Percentiles rank a stretch among this genome's conserved stretches.
Evolutionary conservation across 37 sponge, comb jelly and placozoan genomes (phyloP).

Genomic region (Theonella swinhoei): DNA sequence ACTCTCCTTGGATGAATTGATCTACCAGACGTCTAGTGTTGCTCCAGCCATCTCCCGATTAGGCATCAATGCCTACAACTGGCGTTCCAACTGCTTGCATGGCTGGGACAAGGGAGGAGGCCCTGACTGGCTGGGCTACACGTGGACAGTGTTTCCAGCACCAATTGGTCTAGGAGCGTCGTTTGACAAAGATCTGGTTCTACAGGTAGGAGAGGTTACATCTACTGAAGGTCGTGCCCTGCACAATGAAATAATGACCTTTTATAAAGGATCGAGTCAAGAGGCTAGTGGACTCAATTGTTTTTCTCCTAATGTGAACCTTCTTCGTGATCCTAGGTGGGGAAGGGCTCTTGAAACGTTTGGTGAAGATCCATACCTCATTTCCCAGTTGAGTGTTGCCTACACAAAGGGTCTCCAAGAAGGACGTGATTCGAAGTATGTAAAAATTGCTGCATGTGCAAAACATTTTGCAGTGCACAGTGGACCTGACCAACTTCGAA

Average conservation of each 20-base stretch:
- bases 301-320: slow-evolving; percentile 70
- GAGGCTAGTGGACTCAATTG: slow-evolving; percentile 67
- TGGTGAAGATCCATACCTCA: slow-evolving; percentile 49
- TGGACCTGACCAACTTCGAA: slow-evolving; percentile 38
- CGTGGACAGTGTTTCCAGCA: slow-evolving; percentile 68
- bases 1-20: slow-evolving; percentile 22
- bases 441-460: slow-evolving; percentile 53
- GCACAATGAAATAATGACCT: slow-evolving; percentile 51
- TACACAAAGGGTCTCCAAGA: slow-evolving; percentile 49
- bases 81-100: slow-evolving; percentile 64
- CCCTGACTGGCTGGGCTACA: slow-evolving; percentile 19
- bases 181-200: slow-evolving; percentile 37
- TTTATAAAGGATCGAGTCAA: slow-evolving; percentile 37
- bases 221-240: slow-evolving; percentile 58
- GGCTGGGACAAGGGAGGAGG: slow-evolving; percentile 55
- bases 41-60: slow-evolving; percentile 59
- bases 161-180: slow-evolving; percentile 56
- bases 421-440: slow-evolving; percentile 36
- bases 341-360: slow-evolving; percentile 45
- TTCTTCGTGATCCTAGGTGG: slow-evolving; percentile 55
- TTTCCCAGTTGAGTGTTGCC: slow-evolving; percentile 40
- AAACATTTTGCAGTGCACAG: slow-evolving; percentile 66
- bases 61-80: slow-evolving; percentile 67
- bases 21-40: slow-evolving; percentile 50
- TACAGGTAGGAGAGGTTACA: slow-evolving; percentile 28